Conservation (phyloP, 2,888 invertebrate genomes). For the Polia nebulosa region DNA sequence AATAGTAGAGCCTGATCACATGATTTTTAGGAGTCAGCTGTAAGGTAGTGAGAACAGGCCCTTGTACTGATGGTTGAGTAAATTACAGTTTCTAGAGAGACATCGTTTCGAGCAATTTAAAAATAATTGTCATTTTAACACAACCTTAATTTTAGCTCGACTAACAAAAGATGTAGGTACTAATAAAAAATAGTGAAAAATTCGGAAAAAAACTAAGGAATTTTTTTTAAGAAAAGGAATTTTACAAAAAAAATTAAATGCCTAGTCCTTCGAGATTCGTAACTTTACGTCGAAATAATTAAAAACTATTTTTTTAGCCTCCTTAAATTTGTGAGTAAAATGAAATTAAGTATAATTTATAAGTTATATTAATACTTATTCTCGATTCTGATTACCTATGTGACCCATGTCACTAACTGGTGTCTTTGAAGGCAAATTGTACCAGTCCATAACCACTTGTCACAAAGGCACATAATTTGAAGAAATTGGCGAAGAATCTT, state of each 20-base stretch:
- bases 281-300: slow-evolving; percentile 20
- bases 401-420: slow-evolving; percentile 9
- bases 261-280: slow-evolving; percentile 13
- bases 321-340: not conserved
- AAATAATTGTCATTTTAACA: slow-evolving; percentile 19
- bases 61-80: not conserved
- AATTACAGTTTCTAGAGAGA: slow-evolving; percentile 13
- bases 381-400: slow-evolving; percentile 18
- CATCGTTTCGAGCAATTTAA: not conserved
- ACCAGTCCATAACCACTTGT: not conserved
- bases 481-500: slow-evolving; percentile 10
- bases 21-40: not conserved
- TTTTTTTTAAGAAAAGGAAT: not conserved
- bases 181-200: not conserved
- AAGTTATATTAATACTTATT: slow-evolving; percentile 17
- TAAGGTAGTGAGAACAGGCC: not conserved
- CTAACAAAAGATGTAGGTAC: not conserved
- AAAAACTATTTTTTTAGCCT: slow-evolving; percentile 12
- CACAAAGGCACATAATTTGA: not conserved
- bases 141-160: slow-evolving; percentile 21
- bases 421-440: slow-evolving; percentile 2
- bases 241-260: slow-evolving; percentile 3
- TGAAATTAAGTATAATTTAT: slow-evolving; percentile 34
- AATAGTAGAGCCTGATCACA: slow-evolving; percentile 6
- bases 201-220: not conserved